phyloP scores from a whole-genome alignment of 2,113 vertebrate species.

The Delphinapterus leucas region DNA sequence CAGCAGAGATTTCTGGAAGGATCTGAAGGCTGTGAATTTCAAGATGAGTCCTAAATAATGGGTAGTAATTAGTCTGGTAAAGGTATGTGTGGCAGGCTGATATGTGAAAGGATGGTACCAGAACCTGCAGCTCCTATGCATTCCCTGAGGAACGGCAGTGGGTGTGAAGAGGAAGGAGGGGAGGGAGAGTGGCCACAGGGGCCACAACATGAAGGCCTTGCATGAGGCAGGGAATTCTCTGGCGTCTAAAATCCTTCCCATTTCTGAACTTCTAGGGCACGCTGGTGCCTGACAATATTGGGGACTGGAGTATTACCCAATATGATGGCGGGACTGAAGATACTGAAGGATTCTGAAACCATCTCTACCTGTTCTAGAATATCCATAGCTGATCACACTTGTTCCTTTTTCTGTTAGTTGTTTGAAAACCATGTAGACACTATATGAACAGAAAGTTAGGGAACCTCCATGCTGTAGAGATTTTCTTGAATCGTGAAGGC shows the following conservation, averaged over 20 bases:
- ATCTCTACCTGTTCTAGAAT: background rate
- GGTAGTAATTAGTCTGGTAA: background rate
- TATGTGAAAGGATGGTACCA: no score
- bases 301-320: background rate
- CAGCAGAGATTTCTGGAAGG: background rate
- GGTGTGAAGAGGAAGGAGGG: background rate
- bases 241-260: background rate
- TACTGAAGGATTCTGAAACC: background rate
- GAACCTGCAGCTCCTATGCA: background rate
- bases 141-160: background rate
- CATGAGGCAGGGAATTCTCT: background rate
- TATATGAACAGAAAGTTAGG: constrained; percentile 6
- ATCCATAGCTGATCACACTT: background rate
- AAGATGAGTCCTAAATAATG: background rate
- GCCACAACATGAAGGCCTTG: background rate
- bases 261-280: background rate
- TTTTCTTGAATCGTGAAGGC: constrained; percentile 14
- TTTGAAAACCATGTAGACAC: background rate
- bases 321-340: background rate
- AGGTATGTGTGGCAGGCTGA: background rate
- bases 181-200: background rate
- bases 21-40: background rate
- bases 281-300: background rate
- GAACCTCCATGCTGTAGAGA: background rate
- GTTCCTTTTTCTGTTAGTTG: background rate